A percentile compares a stretch with the other conserved stretches of the same genome.
These are phyloP conservation scores for Lutraria rhynchaena DNA, from an alignment of 1,140 invertebrate species.

Conservation along the genomic window DNA sequence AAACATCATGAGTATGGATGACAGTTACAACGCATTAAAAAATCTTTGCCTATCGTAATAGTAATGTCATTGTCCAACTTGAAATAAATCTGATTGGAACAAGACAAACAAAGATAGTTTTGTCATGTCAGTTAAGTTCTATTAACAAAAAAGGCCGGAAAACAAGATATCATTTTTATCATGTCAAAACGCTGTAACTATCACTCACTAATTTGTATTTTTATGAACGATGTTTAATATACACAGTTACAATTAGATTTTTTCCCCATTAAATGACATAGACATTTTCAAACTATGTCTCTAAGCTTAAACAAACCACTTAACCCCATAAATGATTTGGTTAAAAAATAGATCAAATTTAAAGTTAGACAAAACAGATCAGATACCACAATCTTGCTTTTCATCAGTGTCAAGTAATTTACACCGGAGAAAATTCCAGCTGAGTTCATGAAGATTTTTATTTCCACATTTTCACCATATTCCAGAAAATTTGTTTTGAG, in stretches of 20 bases:
- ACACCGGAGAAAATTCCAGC: neutral
- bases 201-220: slow-evolving; percentile 18
- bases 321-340: no score
- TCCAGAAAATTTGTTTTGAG: neutral
- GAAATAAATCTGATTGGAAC: slow-evolving; percentile 22
- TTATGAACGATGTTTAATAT: slow-evolving; percentile 3
- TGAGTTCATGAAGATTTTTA: neutral
- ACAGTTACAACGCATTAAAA: no score
- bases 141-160: slow-evolving; percentile 18
- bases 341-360: no score
- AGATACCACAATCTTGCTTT: neutral
- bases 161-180: slow-evolving; percentile 17
- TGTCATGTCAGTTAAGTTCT: neutral
- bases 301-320: no score
- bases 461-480: neutral
- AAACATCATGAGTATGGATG: no score
- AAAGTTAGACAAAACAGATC: no score
- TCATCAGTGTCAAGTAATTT: neutral
- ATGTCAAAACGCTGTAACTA: slow-evolving; percentile 25
- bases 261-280: slow-evolving; percentile 1
- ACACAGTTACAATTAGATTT: neutral
- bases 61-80: slow-evolving; percentile 12
- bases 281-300: no score
- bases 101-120: slow-evolving; percentile 19
- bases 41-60: neutral